Evolutionary conservation across 2,797 vertebrate species (phyloP), one percentile per base, ranked within the genome.

Genomic region (Danio jaintianensis): DNA sequence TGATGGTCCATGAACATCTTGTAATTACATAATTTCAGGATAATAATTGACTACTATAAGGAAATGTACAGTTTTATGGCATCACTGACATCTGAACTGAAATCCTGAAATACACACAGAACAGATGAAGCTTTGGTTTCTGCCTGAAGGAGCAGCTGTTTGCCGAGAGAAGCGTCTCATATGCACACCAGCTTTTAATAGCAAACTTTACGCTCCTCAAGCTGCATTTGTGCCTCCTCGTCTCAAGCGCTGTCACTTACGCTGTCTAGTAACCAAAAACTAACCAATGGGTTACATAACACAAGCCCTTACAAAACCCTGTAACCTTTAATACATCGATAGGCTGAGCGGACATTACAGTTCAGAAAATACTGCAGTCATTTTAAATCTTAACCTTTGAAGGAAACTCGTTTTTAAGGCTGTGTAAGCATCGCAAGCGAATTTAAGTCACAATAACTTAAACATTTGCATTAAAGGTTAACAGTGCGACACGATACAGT

Each of bases 121-220:
- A 29, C 22, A 36, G 4, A 72, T 56, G 36, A 43, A 4, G 7
- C 4, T 29, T 56, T 59, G 0, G 16, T 58, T 16, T 47, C 12
- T 0, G 12, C 36, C 38, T 15, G 13, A 7, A 20, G 2, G 16
- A 38, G 18, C 70, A 58, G 53, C 71, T 38, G 71, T 29, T 18
- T 71, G 76, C 52, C 42, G 74, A 79, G 22, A 13, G 11, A 20
- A 29, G 18, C 5, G 50, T 11, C 43, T 61, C 72, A 42, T 12
- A 67, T 73, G 79, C 80, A 76, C 80, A 70, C 29, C 59, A 20
- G 56, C 81, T 83, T 81, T 83, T 70, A 83, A 83, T 80, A 85
- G 78, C 69, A 36, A 43, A 47, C 16, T 22, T 73, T 63, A 67
- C 36, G 50, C 22, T n/a, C 48, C 67, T 80, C 78, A 20, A 62